phyloP scores from a whole-genome alignment of 2,888 invertebrate genomes.

The Drosophila atripex region DNA sequence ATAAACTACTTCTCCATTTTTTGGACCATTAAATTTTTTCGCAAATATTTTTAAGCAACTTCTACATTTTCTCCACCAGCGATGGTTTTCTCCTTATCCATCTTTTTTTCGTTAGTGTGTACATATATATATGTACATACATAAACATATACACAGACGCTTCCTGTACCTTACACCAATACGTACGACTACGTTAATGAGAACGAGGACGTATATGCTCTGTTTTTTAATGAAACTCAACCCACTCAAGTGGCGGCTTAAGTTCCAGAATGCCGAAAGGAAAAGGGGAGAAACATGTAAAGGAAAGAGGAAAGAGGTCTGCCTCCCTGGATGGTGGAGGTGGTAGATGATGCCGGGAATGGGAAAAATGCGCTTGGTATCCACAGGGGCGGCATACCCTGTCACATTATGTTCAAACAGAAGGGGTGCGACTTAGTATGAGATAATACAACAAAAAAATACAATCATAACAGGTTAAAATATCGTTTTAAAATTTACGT shows the following conservation, averaged over 20 bases:
- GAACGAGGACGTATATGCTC: conserved; percentile 8
- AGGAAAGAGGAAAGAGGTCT: conserved; percentile 5
- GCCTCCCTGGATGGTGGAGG: conserved; percentile 8
- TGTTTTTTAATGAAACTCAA: conserved; percentile 70
- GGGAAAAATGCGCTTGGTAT: conserved; percentile 4
- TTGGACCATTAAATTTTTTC: conserved; percentile 60
- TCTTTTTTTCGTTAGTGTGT: conserved; percentile 25
- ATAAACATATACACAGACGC: conserved; percentile 5
- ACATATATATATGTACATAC: conserved; percentile 16
- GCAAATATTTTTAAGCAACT: conserved; percentile 65
- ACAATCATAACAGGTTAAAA: conserved; percentile 47
- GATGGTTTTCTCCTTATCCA: conserved; percentile 43
- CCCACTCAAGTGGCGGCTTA: conserved; percentile 72
- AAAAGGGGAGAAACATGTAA: conserved; percentile 57
- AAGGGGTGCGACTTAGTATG: conserved; percentile 33
- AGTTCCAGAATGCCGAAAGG: conserved; percentile 70
- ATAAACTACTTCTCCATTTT: conserved; percentile 27
- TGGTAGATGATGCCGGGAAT: neutral
- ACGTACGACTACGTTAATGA: conserved; percentile 6
- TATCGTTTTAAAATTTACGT: conserved; percentile 70
- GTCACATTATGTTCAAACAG: conserved; percentile 23
- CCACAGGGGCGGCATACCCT: conserved; percentile 33
- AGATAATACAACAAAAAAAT: neutral
- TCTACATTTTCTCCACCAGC: conserved; percentile 63
- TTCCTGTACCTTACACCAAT: conserved; percentile 9